Conservation (phyloP, 2,888 invertebrate species). For the Agrochola macilenta region DNA sequence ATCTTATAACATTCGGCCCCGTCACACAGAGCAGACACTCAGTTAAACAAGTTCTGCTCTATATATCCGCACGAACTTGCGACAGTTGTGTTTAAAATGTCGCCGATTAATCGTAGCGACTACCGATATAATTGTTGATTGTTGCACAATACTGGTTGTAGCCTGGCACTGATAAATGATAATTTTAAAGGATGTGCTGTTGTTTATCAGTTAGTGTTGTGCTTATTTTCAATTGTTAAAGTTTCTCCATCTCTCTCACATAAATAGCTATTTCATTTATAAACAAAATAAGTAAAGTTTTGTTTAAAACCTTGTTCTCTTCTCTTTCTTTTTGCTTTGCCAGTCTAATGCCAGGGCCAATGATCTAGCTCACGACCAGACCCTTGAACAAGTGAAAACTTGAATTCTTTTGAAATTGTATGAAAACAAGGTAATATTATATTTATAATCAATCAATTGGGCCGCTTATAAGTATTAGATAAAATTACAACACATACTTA, state of each 20-base stretch:
- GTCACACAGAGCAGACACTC: background rate
- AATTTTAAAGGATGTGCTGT: constrained; percentile 4
- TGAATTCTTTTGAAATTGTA: constrained; percentile 7
- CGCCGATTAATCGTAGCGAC: constrained; percentile 20
- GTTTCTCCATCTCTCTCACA: background rate
- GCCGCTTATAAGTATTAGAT: background rate
- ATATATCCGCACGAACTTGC: constrained; percentile 36
- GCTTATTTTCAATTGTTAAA: background rate
- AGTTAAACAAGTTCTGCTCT: constrained; percentile 37
- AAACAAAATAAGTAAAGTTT: background rate
- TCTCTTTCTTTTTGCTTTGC: constrained; percentile 1
- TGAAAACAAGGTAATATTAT: background rate
- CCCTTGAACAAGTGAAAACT: constrained; percentile 47
- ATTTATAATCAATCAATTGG: background rate
- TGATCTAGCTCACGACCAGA: constrained; percentile 33
- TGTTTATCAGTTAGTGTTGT: background rate
- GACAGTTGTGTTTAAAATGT: constrained; percentile 41
- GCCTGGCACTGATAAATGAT: constrained; percentile 5
- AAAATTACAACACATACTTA: background rate
- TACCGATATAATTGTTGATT: constrained; percentile 10
- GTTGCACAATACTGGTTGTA: constrained; percentile 22
- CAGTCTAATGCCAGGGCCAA: constrained; percentile 18
- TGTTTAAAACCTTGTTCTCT: constrained; percentile 25
- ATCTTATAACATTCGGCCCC: too few species aligned
- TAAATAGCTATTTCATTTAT: background rate